Base-by-base conservation (phyloP, 2,113 vertebrate species). In the Perca fluviatilis region DNA sequence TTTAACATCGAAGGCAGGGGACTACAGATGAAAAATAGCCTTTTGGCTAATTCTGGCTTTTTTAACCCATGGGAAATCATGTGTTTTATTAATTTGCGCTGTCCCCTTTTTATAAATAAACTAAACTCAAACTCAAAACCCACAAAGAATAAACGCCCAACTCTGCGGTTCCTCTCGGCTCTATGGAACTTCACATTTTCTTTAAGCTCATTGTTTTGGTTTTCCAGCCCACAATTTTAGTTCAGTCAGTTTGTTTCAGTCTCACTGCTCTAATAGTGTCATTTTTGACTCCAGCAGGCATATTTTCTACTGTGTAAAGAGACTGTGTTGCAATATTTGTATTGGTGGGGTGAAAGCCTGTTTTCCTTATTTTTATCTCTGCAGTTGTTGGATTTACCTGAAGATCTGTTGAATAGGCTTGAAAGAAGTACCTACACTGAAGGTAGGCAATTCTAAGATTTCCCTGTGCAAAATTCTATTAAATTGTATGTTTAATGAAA, bases 341-440 rank as follows among this genome's bases (percentile, higher is more conserved):
- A 8, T 30, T 33, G 23, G 1, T 73, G 18, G 6, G 11, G 30
- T 61, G n/a, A 58, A 57, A 46, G 10, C 51, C 50, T 61, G 1
- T 64, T 36, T 64, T 30, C 2, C 8, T 4, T 18, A 5, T 13
- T 66, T 75, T 67, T 69, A 23, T 77, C 36, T 75, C n/a, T 74
- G 63, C 74, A 94, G 93, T 2, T 91, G 10, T 71, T 93, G 73
- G n/a, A 90, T 77, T 78, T 93, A 78, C 80, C 92, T 56, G 0
- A 0, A 9, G 1, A 11, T 1, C 50, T 93, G 21, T 2, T 80
- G 0, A 0, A 19, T 0, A 6, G 4, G 14, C 23, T 83, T 5
- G 0, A 21, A 4, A 6, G 0, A 1, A 43, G 21, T 16, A 63
- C 54, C 10, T 93, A 92, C 68, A 19, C 64, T 12, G 19, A 91